Base-by-base conservation (phyloP, 2,888 invertebrate genomes). In the Cephus runcator region DNA sequence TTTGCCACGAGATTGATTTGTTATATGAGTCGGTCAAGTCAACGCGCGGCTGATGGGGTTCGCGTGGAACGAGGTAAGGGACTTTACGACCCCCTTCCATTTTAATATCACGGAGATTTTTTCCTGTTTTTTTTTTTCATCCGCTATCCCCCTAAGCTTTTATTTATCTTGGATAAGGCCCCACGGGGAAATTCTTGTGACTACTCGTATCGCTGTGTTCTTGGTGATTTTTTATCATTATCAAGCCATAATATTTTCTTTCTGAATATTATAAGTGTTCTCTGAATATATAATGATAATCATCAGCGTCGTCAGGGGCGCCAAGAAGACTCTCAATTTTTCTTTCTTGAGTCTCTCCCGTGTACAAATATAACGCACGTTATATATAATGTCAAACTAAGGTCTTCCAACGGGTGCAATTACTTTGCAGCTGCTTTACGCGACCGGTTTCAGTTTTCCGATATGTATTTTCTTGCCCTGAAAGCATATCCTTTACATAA, bases 31-130 rank as follows among this genome's bases (percentile, higher is more conserved):
- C 85, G 71, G 83, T 83, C 83, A 83, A 82, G 81, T 83, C 87
- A 75, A 85, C 83, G 83, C 84, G 84, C 83, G 83, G 85, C 87
- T 86, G 84, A 89, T 89, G 89, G 89, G 89, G 86, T 89, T 89
- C 85, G 88, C 89, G 84, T 88, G 86, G 87, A 87, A 89, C 87
- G 89, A 89, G 89, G 89, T 89, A 83, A 85, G 81, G 40, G 77
- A 33, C 15, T 23, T 56, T 56, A 56, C 23, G 15, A 56, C 56
- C 56, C 56, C 56, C 56, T 56, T 56, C 56, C 56, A 56, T 56
- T 56, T 23, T 56, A 56, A 56, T 23, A 15, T 40, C 56, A 2
- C 2, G 56, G 56, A 56, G 9, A 56, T 23, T 23, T 23, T 4
- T 15, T 56, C 9, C 23, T 9, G 15, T 56, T 56, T 23, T 40